A percentile compares a stretch with the other conserved stretches of the same genome.
phyloP scores from a whole-genome alignment of 2,888 invertebrate genomes.

The Plusia festucae region DNA sequence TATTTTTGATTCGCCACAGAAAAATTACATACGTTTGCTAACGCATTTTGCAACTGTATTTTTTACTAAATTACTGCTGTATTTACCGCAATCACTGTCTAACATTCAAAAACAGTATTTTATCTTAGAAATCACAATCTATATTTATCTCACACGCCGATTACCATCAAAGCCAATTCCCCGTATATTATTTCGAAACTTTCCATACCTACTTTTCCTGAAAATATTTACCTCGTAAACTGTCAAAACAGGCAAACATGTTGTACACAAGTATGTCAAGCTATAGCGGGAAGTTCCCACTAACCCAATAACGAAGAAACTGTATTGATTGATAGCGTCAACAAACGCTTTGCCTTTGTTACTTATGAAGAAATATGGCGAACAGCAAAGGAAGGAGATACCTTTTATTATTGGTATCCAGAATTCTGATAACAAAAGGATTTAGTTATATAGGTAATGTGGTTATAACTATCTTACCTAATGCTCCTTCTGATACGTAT shows the following conservation, averaged over 20 bases:
- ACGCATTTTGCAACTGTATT: too few relatives aligned
- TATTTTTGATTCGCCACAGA: too few relatives aligned
- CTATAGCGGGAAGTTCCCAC: constrained; percentile 36
- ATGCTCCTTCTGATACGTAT: background rate
- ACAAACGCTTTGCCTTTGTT: constrained; percentile 26
- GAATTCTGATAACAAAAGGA: background rate
- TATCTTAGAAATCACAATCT: too few relatives aligned
- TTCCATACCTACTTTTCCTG: background rate
- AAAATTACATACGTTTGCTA: too few relatives aligned
- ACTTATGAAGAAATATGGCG: constrained; percentile 20
- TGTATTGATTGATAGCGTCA: constrained; percentile 52
- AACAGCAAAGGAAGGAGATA: background rate
- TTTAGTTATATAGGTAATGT: too few relatives aligned
- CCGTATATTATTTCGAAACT: too few relatives aligned
- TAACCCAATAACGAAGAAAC: constrained; percentile 44
- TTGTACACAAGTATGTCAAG: constrained; percentile 6
- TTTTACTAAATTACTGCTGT: too few relatives aligned
- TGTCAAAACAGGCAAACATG: constrained; percentile 31
- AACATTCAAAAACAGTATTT: too few relatives aligned
- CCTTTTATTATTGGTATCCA: background rate
- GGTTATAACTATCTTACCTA: too few relatives aligned
- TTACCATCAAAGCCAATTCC: too few relatives aligned
- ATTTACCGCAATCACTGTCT: too few relatives aligned
- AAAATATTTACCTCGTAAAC: constrained; percentile 45
- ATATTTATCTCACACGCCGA: too few relatives aligned